These are phyloP conservation scores for Typhlichthys subterraneus DNA, from an alignment of 2,797 vertebrate genomes.

Conservation along the genomic window DNA sequence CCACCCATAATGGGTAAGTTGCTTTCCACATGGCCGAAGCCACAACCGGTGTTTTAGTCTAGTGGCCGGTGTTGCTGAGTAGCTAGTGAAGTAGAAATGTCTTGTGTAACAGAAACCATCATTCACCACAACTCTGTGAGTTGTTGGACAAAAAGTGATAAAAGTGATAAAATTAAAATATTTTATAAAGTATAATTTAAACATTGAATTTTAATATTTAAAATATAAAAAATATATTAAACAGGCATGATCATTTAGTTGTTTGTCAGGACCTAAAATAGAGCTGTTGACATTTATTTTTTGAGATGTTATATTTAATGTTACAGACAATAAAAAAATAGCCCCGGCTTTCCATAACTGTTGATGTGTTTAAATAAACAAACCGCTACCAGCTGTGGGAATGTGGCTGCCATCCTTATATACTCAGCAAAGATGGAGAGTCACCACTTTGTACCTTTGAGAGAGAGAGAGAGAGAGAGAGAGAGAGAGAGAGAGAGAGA, in stretches of 20 bases:
- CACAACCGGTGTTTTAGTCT: conserved; percentile 46
- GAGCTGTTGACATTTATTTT: neutral
- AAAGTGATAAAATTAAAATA: conserved; percentile 18
- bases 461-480: conserved; percentile 26
- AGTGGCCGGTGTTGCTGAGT: conserved; percentile 36
- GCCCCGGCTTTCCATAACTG: neutral
- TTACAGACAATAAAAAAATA: neutral
- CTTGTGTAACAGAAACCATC: conserved; percentile 51
- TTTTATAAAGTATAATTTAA: neutral
- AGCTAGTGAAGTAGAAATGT: conserved; percentile 39
- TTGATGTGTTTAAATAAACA: conserved; percentile 8
- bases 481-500: conserved; percentile 19
- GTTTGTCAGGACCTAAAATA: no score
- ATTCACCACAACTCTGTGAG: conserved; percentile 19
- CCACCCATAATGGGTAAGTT: conserved; percentile 63
- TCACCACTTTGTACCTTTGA: neutral
- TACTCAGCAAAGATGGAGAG: conserved; percentile 5
- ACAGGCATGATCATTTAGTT: no score
- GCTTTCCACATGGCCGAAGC: conserved; percentile 63
- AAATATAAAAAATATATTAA: no score
- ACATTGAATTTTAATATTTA: no score
- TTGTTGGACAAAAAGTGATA: neutral
- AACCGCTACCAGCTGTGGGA: conserved; percentile 1
- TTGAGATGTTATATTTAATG: neutral
- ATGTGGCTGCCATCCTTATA: conserved; percentile 20